These are phyloP conservation scores for Eucriotettix oculatus DNA, from an alignment of 2,888 invertebrate species.

Conservation along the genomic window DNA sequence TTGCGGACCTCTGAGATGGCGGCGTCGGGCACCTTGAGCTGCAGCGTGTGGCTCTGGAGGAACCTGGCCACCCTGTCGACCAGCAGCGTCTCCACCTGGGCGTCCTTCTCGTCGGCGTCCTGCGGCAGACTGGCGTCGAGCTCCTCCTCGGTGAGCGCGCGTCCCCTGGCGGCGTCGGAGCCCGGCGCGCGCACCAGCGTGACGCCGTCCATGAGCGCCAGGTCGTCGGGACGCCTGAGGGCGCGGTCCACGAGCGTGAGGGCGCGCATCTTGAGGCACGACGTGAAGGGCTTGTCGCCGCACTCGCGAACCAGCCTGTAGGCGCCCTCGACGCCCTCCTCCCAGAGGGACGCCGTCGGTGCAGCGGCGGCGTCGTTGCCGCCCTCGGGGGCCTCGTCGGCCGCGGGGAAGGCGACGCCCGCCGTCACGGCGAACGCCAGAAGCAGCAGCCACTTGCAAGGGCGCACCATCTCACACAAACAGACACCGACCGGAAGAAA, in stretches of 20 bases:
- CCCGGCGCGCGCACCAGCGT: conserved; percentile 31
- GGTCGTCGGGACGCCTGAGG: conserved; percentile 30
- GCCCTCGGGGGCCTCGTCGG: not conserved
- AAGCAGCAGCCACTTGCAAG: not conserved
- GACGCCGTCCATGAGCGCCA: conserved; percentile 46
- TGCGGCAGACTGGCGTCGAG: conserved; percentile 34
- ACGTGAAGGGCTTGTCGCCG: conserved; percentile 44
- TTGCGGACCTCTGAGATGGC: conserved; percentile 56
- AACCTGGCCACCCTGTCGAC: conserved; percentile 58
- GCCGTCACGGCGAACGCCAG: not conserved
- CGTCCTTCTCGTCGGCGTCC: conserved; percentile 48
- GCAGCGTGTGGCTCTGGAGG: conserved; percentile 60
- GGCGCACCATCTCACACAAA: not conserved
- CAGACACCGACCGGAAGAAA: not conserved
- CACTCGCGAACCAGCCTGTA: conserved; percentile 54
- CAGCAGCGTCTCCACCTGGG: conserved; percentile 53
- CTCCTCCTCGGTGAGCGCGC: conserved; percentile 24
- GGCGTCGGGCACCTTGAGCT: conserved; percentile 61
- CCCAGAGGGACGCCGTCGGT: conserved; percentile 25
- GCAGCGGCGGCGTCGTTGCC: not conserved
- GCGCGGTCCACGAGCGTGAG: conserved; percentile 50
- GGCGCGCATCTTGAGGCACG: conserved; percentile 61
- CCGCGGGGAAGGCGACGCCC: not conserved
- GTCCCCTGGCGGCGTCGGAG: conserved; percentile 22
- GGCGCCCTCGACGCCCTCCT: conserved; percentile 40